phyloP scores from a whole-genome alignment of 1,140 invertebrate genomes.

The Gonatopus flavifemur region DNA sequence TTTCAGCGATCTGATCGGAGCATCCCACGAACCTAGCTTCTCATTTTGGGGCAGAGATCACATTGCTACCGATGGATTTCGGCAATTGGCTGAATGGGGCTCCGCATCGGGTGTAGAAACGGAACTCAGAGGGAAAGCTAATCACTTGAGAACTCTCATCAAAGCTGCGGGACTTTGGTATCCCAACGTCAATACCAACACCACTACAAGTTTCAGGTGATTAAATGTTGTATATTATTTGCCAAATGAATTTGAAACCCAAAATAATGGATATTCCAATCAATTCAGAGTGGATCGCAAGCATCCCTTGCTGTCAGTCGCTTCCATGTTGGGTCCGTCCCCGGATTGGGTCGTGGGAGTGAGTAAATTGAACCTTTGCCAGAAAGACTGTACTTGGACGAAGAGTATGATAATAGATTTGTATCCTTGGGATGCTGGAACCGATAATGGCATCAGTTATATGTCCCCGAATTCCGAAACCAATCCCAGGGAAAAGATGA shows the following conservation, averaged over 20 bases:
- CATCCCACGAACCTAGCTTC: constrained; percentile 88
- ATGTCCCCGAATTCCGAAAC: constrained; percentile 88
- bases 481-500: constrained; percentile 83
- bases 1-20: constrained; percentile 97
- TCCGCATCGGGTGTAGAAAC: constrained; percentile 87
- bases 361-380: constrained; percentile 83
- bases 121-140: constrained; percentile 82
- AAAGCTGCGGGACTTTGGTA: constrained; percentile 94
- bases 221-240: neutral
- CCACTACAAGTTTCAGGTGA: constrained; percentile 76
- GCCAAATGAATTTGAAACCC: neutral
- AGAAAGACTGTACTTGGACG: constrained; percentile 86
- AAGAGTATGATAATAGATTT: constrained; percentile 78
- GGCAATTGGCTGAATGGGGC: constrained; percentile 92
- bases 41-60: constrained; percentile 93
- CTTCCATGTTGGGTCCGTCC: constrained; percentile 93
- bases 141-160: constrained; percentile 86
- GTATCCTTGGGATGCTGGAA: constrained; percentile 93
- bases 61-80: constrained; percentile 87
- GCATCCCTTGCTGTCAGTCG: constrained; percentile 87
- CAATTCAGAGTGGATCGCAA: constrained; percentile 75
- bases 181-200: constrained; percentile 88
- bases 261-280: neutral
- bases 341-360: constrained; percentile 97
- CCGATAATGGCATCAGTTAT: constrained; percentile 90